Base-by-base conservation (phyloP, 2,888 invertebrate species). In the Cheilosia grossa region DNA sequence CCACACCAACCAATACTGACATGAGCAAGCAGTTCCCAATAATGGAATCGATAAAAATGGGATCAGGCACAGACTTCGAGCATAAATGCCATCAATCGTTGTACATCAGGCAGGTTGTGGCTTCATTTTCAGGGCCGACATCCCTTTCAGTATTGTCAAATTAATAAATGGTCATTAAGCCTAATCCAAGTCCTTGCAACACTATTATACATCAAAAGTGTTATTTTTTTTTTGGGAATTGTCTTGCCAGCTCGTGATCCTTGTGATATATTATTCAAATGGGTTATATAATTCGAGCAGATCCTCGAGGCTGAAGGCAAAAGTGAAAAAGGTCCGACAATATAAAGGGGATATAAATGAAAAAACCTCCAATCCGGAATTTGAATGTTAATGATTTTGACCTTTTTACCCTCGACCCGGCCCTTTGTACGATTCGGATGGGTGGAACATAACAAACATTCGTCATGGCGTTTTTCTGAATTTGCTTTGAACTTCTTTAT, bases 221-320 rank as follows among this genome's bases (percentile, higher is more conserved):
- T 24, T n/a, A n/a, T n/a, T n/a, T 4, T 21, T 51, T 51, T 37
- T 33, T 77, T 15, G 5, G 10, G 19, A 40, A 33, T 58, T 51
- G 21, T n/a, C 40, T 64, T 42, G 13, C 13, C 33, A 47, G 13
- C 24, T 21, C 1, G 19, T 77, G 63, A 70, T 78, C 73, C 49
- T 51, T 49, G 78, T 82, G 66, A 82, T 82, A 66, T 78, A 82
- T 82, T 82, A 83, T 74, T 79, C 40, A 69, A 27, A 51, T 63
- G 67, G 63, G 56, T 73, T 63, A 54, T 78, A 51, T 67, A 51
- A 54, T 56, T 72, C 44, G 21, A 51, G 19, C 17, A 40, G 67
- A 66, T 44, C 61, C 33, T n/a, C 15, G 17, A 21, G 56, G 13
- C 21, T 47, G 7, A 47, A 7, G 2, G 9, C 17, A 17, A n/a